These are phyloP conservation scores for Hypotaenidia okinawae DNA, from an alignment of 2,797 vertebrate genomes.

Conservation along the genomic window DNA sequence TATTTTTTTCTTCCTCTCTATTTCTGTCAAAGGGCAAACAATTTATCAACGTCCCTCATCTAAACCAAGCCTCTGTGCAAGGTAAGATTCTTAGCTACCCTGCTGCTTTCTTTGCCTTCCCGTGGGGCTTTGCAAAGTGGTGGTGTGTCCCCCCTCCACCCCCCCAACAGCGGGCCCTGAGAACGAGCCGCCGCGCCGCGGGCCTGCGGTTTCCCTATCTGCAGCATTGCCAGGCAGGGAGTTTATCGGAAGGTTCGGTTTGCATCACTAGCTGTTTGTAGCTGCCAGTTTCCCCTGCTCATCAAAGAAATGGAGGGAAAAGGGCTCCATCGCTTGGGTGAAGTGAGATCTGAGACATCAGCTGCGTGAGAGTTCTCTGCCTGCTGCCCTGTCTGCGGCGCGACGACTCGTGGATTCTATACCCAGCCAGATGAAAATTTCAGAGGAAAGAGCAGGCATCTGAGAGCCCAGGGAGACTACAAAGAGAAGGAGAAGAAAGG, in stretches of 20 bases:
- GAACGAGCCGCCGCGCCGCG: rapidly evolving
- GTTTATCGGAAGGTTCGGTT: background rate
- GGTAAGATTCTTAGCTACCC: slow-evolving; percentile 22
- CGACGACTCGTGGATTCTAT: background rate
- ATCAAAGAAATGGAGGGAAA: background rate
- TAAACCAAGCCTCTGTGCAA: slow-evolving; percentile 19
- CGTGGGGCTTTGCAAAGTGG: background rate
- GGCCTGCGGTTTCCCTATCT: background rate
- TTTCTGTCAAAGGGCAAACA: slow-evolving; percentile 49
- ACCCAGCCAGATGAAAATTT: background rate
- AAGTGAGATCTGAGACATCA: background rate
- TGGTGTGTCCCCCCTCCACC: background rate
- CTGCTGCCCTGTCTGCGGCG: background rate
- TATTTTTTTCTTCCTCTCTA: background rate
- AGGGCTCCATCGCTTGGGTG: background rate
- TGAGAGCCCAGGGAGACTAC: background rate
- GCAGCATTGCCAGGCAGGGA: background rate
- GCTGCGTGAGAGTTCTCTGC: background rate
- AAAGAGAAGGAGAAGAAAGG: background rate
- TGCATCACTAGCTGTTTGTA: background rate
- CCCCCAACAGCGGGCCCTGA: background rate
- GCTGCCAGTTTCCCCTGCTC: background rate
- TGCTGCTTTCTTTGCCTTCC: background rate
- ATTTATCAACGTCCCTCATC: slow-evolving; percentile 21
- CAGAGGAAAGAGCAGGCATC: background rate